Conservation (phyloP, 2,113 vertebrate species). For the Salvator merianae region DNA sequence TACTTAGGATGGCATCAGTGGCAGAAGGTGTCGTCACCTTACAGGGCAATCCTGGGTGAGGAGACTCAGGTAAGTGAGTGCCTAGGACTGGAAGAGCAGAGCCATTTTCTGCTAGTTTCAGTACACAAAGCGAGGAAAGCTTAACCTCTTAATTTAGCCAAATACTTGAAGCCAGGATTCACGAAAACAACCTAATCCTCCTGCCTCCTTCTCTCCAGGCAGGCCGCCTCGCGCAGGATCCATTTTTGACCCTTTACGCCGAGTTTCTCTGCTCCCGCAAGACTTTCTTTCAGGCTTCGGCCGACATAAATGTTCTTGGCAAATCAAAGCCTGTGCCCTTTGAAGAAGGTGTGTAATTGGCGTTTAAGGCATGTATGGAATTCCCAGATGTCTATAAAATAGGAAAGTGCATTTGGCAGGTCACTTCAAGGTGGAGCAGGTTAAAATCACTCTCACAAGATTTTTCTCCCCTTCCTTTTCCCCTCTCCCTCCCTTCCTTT, state of each 20-base stretch:
- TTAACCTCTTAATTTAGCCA: neutral
- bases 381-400: constrained; percentile 94
- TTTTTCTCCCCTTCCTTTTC: constrained; percentile 22
- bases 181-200: constrained; percentile 46
- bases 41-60: no score
- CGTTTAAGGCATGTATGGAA: constrained; percentile 90
- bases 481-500: constrained; percentile 17
- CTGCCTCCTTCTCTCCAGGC: neutral
- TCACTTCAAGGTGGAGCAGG: constrained; percentile 87
- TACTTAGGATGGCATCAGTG: no score
- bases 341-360: constrained; percentile 95
- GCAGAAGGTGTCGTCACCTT: no score
- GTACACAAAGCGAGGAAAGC: neutral
- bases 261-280: constrained; percentile 66
- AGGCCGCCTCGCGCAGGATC: constrained; percentile 60
- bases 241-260: neutral
- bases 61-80: no score
- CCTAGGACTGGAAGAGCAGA: no score
- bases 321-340: constrained; percentile 86
- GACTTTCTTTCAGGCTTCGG: constrained; percentile 74
- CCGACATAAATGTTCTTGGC: constrained; percentile 77
- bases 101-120: neutral
- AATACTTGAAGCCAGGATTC: constrained; percentile 26
- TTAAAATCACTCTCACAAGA: constrained; percentile 78
- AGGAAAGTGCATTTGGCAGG: constrained; percentile 86